Evolutionary conservation across 2,113 vertebrate species (phyloP).

Genomic region (Phylloscopus trochilus): DNA sequence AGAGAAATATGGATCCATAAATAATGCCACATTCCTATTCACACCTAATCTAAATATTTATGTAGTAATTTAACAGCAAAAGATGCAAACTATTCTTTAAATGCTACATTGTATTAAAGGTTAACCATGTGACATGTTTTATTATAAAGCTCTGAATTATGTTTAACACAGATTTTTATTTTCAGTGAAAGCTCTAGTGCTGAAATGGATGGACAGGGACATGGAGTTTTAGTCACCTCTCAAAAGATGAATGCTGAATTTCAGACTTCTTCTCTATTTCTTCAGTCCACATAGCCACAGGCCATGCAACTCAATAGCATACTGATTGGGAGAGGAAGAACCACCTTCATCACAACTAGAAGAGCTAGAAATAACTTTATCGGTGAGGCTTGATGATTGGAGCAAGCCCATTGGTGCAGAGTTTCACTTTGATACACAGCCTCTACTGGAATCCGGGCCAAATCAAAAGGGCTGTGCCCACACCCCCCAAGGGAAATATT

Average conservation of each 20-base stretch:
- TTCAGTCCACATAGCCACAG: background rate
- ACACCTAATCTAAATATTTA: constrained; percentile 67
- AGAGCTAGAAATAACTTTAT: background rate
- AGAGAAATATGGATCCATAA: constrained; percentile 59
- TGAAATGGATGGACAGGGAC: constrained; percentile 8
- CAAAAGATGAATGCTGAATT: background rate
- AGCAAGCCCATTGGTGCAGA: background rate
- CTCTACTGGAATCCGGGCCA: background rate
- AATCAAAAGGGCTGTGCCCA: background rate
- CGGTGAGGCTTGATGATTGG: background rate
- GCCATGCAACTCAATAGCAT: background rate
- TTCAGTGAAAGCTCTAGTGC: background rate
- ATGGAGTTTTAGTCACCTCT: background rate
- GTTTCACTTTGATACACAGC: background rate
- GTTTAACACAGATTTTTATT: background rate
- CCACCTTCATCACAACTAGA: background rate
- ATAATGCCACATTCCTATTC: constrained; percentile 54
- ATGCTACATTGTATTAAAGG: constrained; percentile 61
- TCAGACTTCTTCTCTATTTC: background rate
- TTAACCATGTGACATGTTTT: constrained; percentile 54
- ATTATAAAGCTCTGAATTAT: constrained; percentile 40
- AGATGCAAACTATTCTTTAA: constrained; percentile 62
- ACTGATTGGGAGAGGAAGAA: background rate
- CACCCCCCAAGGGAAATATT: background rate
- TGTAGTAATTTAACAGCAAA: constrained; percentile 63